phyloP scores from a whole-genome alignment of 1,140 invertebrate genomes.

The Pseudoatta argentina region DNA sequence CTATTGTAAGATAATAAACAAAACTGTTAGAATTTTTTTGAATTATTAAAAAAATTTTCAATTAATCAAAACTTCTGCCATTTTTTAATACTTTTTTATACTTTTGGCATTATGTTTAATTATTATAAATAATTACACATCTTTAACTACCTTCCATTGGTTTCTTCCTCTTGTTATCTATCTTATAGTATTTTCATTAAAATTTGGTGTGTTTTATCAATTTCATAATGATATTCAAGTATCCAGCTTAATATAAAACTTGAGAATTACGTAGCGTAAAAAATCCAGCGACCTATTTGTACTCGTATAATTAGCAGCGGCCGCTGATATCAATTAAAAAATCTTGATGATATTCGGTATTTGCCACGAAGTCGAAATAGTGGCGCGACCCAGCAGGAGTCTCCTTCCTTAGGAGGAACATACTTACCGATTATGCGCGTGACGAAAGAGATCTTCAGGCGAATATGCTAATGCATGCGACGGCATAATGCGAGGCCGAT shows the following conservation, averaged over 20 bases:
- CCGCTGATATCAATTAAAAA: background rate
- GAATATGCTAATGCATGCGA: constrained; percentile 82
- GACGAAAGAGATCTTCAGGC: constrained; percentile 84
- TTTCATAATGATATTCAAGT: background rate
- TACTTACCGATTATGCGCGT: constrained; percentile 82
- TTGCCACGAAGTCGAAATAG: constrained; percentile 20
- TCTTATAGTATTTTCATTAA: background rate
- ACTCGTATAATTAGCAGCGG: background rate
- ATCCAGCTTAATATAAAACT: background rate
- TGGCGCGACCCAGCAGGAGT: background rate
- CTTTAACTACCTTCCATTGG: background rate
- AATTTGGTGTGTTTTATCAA: background rate
- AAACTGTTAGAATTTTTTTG: background rate
- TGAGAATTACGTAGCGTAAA: background rate
- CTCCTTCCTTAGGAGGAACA: background rate
- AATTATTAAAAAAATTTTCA: background rate
- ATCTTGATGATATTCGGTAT: background rate
- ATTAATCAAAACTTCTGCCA: background rate
- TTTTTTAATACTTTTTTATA: background rate
- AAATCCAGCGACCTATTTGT: background rate
- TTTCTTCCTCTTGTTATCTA: background rate
- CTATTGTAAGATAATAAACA: background rate
- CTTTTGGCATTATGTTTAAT: background rate
- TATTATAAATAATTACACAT: background rate
- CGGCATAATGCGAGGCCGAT: constrained; percentile 80